Evolutionary conservation across 2,797 vertebrate species (phyloP).

Genomic region (Fringilla coelebs): DNA sequence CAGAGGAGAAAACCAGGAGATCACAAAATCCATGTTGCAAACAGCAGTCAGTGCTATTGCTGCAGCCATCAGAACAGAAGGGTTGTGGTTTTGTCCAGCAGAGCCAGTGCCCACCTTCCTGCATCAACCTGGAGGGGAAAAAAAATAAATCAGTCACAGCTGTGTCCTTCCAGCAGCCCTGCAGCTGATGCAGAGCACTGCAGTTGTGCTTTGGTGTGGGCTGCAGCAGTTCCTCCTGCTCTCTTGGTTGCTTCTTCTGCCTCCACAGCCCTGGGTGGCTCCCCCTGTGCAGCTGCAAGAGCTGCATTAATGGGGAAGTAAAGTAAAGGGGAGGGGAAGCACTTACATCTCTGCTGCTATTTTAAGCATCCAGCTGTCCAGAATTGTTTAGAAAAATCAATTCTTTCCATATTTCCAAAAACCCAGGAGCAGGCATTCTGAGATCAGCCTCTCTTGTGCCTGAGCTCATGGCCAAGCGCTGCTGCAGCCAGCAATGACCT

Average conservation of each 20-base stretch:
- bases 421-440: neutral
- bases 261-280: fast-evolving
- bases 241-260: neutral
- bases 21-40: neutral
- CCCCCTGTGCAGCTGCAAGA: neutral
- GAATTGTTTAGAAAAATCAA: neutral
- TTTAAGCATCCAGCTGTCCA: neutral
- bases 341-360: neutral
- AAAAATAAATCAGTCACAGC: neutral
- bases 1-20: neutral
- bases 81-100: neutral
- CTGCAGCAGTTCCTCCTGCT: neutral
- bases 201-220: neutral
- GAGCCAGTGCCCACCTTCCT: neutral
- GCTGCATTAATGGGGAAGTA: neutral
- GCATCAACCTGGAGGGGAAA: too few species aligned
- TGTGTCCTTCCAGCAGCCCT: neutral
- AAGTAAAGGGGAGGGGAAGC: neutral
- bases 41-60: neutral
- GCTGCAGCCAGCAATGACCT: neutral
- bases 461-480: neutral
- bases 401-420: neutral
- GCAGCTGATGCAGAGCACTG: neutral
- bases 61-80: neutral
- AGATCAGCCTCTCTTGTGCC: neutral